Evolutionary conservation across 2,888 invertebrate genomes (phyloP), one percentile per base, ranked within the genome.

Genomic region (Nephrotoma flavescens): DNA sequence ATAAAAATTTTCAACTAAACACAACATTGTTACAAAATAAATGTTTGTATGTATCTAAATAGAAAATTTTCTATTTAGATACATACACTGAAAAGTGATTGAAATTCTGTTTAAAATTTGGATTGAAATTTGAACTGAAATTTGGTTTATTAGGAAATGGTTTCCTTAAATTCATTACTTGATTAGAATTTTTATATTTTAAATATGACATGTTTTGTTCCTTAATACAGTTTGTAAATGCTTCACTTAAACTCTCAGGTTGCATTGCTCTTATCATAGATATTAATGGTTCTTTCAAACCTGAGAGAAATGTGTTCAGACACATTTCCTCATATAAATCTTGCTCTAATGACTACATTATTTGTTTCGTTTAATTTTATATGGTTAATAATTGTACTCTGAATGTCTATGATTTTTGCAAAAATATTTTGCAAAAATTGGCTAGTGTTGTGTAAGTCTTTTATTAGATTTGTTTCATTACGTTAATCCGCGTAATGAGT

Each of bases 201-300:
- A 44, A 44, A 44, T 71, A 71, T 11, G 71, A 71, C 71, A 71
- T n/a, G n/a, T n/a, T n/a, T n/a, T n/a, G n/a, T n/a, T n/a, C n/a
- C n/a, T n/a, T n/a, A n/a, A n/a, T n/a, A n/a, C n/a, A n/a, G n/a
- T n/a, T n/a, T n/a, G n/a, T n/a, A n/a, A n/a, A n/a, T n/a, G n/a
- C n/a, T n/a, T 57, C 87, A 11, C 87, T 86, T 6, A 88, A 41
- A 0, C 88, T 87, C 7, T 87, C 87, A 71, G 88, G 88, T 86
- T 86, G 87, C 88, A 88, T 88, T 41, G 89, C 88, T 86, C 88
- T 87, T 31, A 89, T 88, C 5, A 87, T 88, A 42, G 88, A 87
- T 9, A 89, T 88, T 12, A 88, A 45, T 4, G 88, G 89, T 88
- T 88, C 89, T 47, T 86, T 88, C 6, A 89, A 83, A 4, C 88